Conservation (phyloP, 2,113 vertebrate genomes). For the Dasyprocta punctata region DNA sequence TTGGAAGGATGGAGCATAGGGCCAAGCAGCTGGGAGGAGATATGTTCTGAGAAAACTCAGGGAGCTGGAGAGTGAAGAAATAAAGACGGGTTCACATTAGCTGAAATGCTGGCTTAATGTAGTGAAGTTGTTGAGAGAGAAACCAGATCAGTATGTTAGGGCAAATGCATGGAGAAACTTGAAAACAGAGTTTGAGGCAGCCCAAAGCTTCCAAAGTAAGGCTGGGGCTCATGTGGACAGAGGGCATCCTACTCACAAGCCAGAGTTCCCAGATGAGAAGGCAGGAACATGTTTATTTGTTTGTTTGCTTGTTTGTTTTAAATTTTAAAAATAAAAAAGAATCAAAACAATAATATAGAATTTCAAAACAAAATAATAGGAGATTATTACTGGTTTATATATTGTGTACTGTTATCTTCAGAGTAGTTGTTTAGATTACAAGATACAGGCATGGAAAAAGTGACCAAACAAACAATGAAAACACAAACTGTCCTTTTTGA, state of each 20-base stretch:
- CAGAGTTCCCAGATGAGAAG: rapidly evolving
- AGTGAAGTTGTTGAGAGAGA: too few species aligned
- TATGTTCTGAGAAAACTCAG: not conserved
- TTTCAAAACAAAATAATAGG: too few species aligned
- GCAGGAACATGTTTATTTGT: not conserved
- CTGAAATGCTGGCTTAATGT: rapidly evolving
- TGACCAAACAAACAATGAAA: too few species aligned
- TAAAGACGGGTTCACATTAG: not conserved
- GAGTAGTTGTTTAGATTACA: too few species aligned
- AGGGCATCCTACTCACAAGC: not conserved
- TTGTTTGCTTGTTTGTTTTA: too few species aligned
- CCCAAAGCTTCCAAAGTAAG: not conserved
- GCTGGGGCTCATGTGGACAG: rapidly evolving
- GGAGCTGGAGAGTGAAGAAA: rapidly evolving
- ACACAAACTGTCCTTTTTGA: too few species aligned
- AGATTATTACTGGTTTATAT: too few species aligned
- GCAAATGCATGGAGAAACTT: not conserved
- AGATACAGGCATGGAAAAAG: too few species aligned
- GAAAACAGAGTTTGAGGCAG: not conserved
- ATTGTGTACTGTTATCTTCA: too few species aligned
- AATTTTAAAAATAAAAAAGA: too few species aligned
- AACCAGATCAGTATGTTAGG: not conserved
- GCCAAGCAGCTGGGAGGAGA: rapidly evolving
- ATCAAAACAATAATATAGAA: too few species aligned
- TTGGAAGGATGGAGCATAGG: too few species aligned